Base-by-base conservation (phyloP, 2,113 vertebrate species). In the Oryzias melastigma region DNA sequence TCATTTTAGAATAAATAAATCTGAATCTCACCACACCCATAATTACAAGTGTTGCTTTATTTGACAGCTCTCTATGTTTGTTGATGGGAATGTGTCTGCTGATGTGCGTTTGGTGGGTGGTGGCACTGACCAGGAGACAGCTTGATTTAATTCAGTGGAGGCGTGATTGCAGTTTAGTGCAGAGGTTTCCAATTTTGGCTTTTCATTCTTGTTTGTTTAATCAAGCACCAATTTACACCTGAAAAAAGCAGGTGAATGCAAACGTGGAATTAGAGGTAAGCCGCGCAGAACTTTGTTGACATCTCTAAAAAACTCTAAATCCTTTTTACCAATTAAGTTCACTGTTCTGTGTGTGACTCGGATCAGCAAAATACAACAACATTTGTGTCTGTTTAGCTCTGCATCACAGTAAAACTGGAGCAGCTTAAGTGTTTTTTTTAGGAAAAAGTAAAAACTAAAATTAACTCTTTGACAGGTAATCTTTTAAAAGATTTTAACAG, bases 1-100 rank as follows among this genome's bases (percentile, higher is more conserved):
- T 96, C 95, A 94, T 95, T 95, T 97, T 95, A 92, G 94, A 97
- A 98, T 95, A 93, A 96, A 98, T 96, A 98, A 95, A 98, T 96
- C 94, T 94, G 93, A 98, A 95, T 96, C 94, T 94, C 93, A 91
- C 58, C 81, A 81, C 94, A 93, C 94, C 95, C 90, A 94, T 95
- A 95, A 96, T 89, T 87, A 87, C 93, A 87, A 96, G 93, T 91
- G 86, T 91, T 93, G 93, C 91, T 92, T 88, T 83, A 89, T 92
- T 93, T 97, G 94, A 96, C 94, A 96, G 94, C 92, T 93, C 88
- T 87, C 91, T 92, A 92, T 92, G 91, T 93, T 93, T 92, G 91
- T 91, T 94, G 93, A 91, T 81, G 91, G 89, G 77, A 87, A 90
- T 90, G 91, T 61, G 91, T 89, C 86, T 92, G 60, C 43, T 60